These are phyloP conservation scores for Nasonia giraulti DNA, from an alignment of 1,140 invertebrate genomes.

Conservation along the genomic window DNA sequence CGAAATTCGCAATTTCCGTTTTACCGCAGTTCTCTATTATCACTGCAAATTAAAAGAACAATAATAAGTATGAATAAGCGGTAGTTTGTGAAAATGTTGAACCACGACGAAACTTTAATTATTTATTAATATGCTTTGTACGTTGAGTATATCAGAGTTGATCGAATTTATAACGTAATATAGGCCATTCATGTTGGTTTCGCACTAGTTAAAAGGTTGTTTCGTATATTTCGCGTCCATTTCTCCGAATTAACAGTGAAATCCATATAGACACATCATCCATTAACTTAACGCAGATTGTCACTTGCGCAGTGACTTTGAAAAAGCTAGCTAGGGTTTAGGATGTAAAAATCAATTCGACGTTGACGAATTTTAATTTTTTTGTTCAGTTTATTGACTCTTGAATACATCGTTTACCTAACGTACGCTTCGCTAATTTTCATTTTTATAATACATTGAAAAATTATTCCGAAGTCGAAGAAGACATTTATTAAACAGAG, in stretches of 20 bases:
- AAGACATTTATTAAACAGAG: not conserved
- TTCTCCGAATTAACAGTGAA: not conserved
- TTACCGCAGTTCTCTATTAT: too few relatives aligned
- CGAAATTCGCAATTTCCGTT: too few relatives aligned
- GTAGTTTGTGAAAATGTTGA: too few relatives aligned
- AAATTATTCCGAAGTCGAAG: not conserved
- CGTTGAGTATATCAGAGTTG: not conserved
- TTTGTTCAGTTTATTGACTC: not conserved
- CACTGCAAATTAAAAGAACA: too few relatives aligned
- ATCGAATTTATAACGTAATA: not conserved
- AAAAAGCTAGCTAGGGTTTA: too few relatives aligned
- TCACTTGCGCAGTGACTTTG: too few relatives aligned
- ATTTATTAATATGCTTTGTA: too few relatives aligned
- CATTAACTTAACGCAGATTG: too few relatives aligned
- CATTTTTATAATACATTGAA: not conserved
- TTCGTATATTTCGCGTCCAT: not conserved
- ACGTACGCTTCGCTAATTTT: not conserved
- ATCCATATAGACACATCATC: not conserved
- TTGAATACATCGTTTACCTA: not conserved
- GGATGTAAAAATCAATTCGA: not conserved
- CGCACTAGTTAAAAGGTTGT: not conserved
- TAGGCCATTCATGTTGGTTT: not conserved
- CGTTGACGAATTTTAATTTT: not conserved
- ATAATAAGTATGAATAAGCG: too few relatives aligned
- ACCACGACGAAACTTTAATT: too few relatives aligned